These are phyloP conservation scores for Girardinus metallicus DNA, from an alignment of 2,797 vertebrate species.

Conservation along the genomic window DNA sequence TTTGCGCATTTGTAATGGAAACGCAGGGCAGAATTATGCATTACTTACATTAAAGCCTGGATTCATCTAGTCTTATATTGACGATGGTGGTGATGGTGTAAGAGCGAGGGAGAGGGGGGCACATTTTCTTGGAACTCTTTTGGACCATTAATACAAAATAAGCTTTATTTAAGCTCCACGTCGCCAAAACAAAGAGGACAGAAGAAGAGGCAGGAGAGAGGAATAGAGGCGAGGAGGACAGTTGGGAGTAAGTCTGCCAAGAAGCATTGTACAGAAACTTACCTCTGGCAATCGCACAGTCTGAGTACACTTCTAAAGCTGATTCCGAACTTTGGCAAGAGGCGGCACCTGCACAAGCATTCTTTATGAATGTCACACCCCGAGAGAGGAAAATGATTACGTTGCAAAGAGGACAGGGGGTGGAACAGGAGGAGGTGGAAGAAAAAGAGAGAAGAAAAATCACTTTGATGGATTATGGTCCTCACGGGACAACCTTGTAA, in stretches of 20 bases:
- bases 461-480: constrained; percentile 84
- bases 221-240: constrained; percentile 41
- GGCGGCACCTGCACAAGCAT: constrained; percentile 66
- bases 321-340: constrained; percentile 77
- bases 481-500: constrained; percentile 86
- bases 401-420: constrained; percentile 81
- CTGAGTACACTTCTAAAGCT: constrained; percentile 66
- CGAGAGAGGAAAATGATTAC: constrained; percentile 85
- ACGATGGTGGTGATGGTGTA: not conserved
- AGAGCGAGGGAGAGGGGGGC: not conserved
- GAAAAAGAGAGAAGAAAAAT: constrained; percentile 73
- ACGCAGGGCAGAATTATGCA: not conserved
- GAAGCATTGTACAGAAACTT: constrained; percentile 50
- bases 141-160: not conserved
- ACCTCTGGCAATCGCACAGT: constrained; percentile 54
- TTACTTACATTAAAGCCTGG: not conserved
- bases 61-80: not conserved
- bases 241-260: constrained; percentile 36
- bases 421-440: constrained; percentile 48
- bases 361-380: constrained; percentile 86
- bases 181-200: constrained; percentile 19
- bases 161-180: not conserved
- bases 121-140: not conserved
- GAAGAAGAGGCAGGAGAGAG: constrained; percentile 23
- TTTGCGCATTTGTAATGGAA: too few relatives aligned